Conservation (phyloP, 2,888 invertebrate genomes). For the Fabriciana adippe region DNA sequence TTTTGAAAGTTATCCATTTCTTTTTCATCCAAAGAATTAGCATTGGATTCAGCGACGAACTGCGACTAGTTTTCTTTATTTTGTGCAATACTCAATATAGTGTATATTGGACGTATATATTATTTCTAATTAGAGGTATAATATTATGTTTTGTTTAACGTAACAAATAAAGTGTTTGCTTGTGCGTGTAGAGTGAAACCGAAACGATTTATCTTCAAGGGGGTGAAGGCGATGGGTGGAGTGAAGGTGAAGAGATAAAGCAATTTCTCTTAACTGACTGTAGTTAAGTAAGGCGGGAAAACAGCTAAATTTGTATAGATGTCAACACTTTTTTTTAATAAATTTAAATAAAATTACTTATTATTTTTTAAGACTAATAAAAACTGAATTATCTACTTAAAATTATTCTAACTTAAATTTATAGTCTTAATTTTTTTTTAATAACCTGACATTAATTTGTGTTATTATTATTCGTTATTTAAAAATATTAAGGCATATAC, state of each 20-base stretch:
- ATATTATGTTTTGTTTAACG: neutral
- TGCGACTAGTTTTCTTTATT: no score
- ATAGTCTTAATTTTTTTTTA: no score
- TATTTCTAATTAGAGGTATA: neutral
- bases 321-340: neutral
- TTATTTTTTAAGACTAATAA: neutral
- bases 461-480: neutral
- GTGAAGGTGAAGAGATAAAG: slow-evolving; percentile 65
- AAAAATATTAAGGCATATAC: neutral
- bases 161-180: neutral
- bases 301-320: slow-evolving; percentile 50
- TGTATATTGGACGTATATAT: no score
- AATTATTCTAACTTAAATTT: no score
- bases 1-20: no score
- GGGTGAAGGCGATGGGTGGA: slow-evolving; percentile 30
- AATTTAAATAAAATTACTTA: neutral
- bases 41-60: no score
- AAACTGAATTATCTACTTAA: no score
- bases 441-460: no score
- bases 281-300: slow-evolving; percentile 59
- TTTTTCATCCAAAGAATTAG: no score
- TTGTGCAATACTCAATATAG: no score
- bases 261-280: slow-evolving; percentile 64
- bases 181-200: slow-evolving; percentile 19
- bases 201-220: slow-evolving; percentile 29